Evolutionary conservation across 1,140 invertebrate genomes (phyloP), one percentile per base, ranked within the genome.

Genomic region (Diachasmimorpha longicaudata): DNA sequence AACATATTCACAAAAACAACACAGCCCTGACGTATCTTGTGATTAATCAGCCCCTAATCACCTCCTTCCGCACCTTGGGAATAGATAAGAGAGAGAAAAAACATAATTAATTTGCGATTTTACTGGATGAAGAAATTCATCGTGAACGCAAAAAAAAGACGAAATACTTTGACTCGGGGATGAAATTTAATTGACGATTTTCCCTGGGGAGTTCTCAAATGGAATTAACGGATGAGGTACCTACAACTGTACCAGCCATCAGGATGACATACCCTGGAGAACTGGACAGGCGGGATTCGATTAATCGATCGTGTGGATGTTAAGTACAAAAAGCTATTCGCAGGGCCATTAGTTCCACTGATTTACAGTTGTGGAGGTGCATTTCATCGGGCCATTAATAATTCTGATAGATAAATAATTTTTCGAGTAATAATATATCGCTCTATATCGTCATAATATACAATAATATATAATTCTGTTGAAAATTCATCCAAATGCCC

Each of bases 131-230:
- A 63, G 58, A 63, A 25, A 63, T 63, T 63, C 1, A 2, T 63
- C 58, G 23, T 9, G 58, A 25, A 23, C 5, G 25, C 21, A 23
- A 25, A 63, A 63, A 23, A 63, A 19, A 52, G 21, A 1, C 23
- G 58, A 63, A 63, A 19, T 55, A 14, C 4, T 78, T 77, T 83
- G 79, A 78, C 75, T 84, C 81, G 81, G 70, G 76, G 79, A 78
- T 81, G 83, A 85, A 85, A 84, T 84, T 85, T 79, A 85, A 85
- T 85, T 81, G 36, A 63, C 74, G 72, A 63, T 63, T 25, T 25
- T 74, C 75, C 58, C 72, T 75, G 79, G 78, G 78, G 78, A 76
- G 70, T 74, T 70, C 70, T 10, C 36, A 75, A 80, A 73, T 77
- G 74, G 80, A 85, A 84, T 84, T 84, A n/a, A 52, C 58, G 58